Evolutionary conservation across 2,797 vertebrate species (phyloP), one percentile per base, ranked within the genome.

Genomic region (Gymnocypris eckloni): DNA sequence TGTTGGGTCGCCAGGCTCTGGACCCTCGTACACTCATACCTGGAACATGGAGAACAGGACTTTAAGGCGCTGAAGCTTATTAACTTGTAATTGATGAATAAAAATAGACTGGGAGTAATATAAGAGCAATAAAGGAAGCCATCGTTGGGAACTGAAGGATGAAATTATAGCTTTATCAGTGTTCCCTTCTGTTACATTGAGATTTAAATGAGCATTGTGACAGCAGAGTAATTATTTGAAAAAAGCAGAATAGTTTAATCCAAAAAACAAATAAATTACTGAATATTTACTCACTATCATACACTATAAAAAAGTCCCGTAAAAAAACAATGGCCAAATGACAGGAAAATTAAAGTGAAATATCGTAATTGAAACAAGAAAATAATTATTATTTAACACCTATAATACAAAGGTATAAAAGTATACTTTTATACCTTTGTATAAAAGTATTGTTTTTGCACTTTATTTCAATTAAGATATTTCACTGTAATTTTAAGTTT

Each of bases 1-100:
- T 77, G 70, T 77, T 93, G 25, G 89, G 87, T 59, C 92, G 88
- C 83, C 94, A 91, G 22, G 94, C 94, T n/a, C 92, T 92, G 9
- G 96, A 97, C 81, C 97, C 98, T 69, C 94, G 95, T 69, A 97
- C 97, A 45, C 97, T 97, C 96, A 97, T 97, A 96, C 94, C 97
- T 98, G 93, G 2, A 94, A 94, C 16, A 89, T 89, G 92, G 89
- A 28, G 28, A 16, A 37, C 41, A 79, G 83, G 13, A 79, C 37
- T 61, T 66, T 15, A 54, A 33, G 80, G 45, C 2, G 66, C 69
- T 76, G 11, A 50, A 86, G 69, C 54, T 48, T 48, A 80, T 79
- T 33, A 39, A 39, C 54, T 71, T 59, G 50, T 45, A 52, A 77
- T 59, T 79, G n/a, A 79, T 69, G 39, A 84, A 79, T 79, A 59